Evolutionary conservation across 2,797 vertebrate species (phyloP).

Genomic region (Falco biarmicus): DNA sequence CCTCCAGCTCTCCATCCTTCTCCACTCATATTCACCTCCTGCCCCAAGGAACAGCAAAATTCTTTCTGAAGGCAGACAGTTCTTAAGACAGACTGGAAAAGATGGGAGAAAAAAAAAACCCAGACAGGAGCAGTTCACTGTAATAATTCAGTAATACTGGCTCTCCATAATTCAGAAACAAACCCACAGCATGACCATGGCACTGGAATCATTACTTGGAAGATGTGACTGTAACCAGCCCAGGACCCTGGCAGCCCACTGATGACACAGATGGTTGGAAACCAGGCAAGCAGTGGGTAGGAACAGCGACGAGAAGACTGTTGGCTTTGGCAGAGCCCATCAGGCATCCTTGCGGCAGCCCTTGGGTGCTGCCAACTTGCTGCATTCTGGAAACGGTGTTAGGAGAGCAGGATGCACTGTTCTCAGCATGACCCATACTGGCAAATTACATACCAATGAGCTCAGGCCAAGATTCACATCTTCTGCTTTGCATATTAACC

Average conservation of each 20-base stretch:
- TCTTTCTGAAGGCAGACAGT: not conserved
- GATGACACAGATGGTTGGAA: not conserved
- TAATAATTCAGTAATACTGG: not conserved
- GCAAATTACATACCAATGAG: not conserved
- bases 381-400: not conserved
- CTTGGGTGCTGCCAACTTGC: not conserved
- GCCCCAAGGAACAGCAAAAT: not conserved
- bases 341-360: not conserved
- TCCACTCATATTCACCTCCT: not conserved
- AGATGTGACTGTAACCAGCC: not conserved
- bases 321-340: not conserved
- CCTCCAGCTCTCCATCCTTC: not conserved
- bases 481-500: not conserved
- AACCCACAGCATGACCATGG: not conserved
- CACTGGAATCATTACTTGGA: not conserved
- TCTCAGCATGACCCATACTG: rapidly evolving
- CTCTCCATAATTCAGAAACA: not conserved
- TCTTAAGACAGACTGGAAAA: not conserved
- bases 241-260: not conserved
- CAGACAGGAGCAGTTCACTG: not conserved
- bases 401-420: not conserved
- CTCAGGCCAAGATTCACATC: not conserved
- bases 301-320: not conserved
- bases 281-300: not conserved
- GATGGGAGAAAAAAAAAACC: too few relatives aligned